These are phyloP conservation scores for Cuniculus paca DNA, from an alignment of 2,797 vertebrate species.

Conservation along the genomic window DNA sequence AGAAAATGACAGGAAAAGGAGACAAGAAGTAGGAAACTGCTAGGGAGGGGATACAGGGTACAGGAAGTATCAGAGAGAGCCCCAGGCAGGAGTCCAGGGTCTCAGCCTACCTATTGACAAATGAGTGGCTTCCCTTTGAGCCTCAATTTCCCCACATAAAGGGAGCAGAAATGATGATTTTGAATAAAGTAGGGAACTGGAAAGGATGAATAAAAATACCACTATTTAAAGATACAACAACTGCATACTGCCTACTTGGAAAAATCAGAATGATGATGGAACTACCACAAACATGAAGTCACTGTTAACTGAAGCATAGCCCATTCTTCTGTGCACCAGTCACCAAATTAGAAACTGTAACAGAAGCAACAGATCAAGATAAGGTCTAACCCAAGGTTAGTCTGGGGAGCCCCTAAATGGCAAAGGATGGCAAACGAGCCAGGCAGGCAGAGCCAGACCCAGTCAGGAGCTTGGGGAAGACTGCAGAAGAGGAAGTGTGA, in stretches of 20 bases:
- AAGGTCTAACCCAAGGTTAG: background rate
- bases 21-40: background rate
- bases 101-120: background rate
- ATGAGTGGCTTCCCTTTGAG: background rate
- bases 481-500: conserved; percentile 2
- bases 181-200: conserved; percentile 29
- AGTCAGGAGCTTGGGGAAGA: conserved; percentile 9
- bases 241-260: background rate
- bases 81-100: background rate
- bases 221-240: conserved; percentile 15
- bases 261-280: background rate
- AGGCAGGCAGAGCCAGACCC: background rate
- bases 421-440: background rate
- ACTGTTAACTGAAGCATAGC: background rate
- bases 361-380: background rate
- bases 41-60: background rate
- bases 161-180: background rate
- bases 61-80: background rate
- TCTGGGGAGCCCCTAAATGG: background rate
- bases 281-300: background rate
- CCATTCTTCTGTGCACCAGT: background rate
- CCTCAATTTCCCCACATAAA: conserved; percentile 33
- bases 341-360: background rate
- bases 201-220: background rate
- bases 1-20: background rate